These are phyloP conservation scores for Polydesmus complanatus DNA, from an alignment of 2,888 invertebrate species.

Conservation along the genomic window DNA sequence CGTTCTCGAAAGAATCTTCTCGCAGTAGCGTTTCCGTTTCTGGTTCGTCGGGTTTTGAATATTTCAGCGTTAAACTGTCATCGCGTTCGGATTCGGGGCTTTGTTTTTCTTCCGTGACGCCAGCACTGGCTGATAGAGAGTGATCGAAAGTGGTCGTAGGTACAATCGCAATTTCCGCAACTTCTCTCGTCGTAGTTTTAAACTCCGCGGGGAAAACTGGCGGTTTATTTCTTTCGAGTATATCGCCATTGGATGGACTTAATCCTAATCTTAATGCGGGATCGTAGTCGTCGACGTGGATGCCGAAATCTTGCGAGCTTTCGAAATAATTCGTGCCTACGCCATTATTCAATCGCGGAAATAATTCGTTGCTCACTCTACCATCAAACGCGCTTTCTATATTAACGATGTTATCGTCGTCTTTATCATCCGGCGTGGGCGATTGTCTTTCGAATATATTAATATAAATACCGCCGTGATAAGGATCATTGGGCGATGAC, in stretches of 20 bases:
- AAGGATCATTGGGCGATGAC: background rate
- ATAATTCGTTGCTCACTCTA: too few relatives aligned
- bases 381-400: too few relatives aligned
- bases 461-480: background rate
- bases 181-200: background rate
- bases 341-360: background rate
- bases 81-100: constrained; percentile 18
- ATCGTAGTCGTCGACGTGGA: background rate
- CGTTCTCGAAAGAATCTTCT: constrained; percentile 17
- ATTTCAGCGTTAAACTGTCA: constrained; percentile 7
- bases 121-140: background rate
- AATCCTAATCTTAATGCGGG: constrained; percentile 3
- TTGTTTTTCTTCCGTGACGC: background rate
- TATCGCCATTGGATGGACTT: constrained; percentile 2
- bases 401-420: background rate
- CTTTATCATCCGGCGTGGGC: background rate
- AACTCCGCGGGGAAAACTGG: background rate
- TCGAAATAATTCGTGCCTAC: background rate
- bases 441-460: background rate
- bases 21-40: constrained; percentile 18
- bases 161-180: background rate
- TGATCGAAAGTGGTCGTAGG: background rate
- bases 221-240: background rate
- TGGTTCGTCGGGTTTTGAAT: constrained; percentile 13
- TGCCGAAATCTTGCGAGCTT: constrained; percentile 7